Evolutionary conservation across 2,797 vertebrate genomes (phyloP), one percentile per base, ranked within the genome.

Genomic region (Natrix natrix): DNA sequence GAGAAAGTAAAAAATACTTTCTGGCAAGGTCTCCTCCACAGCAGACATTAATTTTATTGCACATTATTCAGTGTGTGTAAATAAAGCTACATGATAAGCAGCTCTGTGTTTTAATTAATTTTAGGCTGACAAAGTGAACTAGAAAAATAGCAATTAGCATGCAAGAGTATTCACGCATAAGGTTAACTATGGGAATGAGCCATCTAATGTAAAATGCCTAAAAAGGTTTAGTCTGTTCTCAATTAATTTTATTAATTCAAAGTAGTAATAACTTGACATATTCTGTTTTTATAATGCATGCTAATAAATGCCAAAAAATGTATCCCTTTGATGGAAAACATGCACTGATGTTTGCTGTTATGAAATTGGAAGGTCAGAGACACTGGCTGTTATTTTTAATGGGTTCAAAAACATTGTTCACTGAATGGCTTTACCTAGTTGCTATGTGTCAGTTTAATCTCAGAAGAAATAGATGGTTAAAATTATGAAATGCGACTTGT

Each of bases 51-150:
- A 78, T 92, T 59, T 92, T 78, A 54, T 87, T 87, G 52, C n/a
- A 83, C 83, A 66, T 93, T 93, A 95, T 86, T 59, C 94, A 8
- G 3, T 93, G 8, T 86, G 89, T 3, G 3, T 94, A 95, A 95
- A 93, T 92, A 94, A 90, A 55, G 56, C 48, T 1, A 93, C 91
- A 91, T 92, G 93, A 92, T 95, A 93, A 63, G 5, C 92, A 95
- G 92, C 61, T 54, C 1, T 1, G 61, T 60, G n/a, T 24, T 94
- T 24, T 69, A 91, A 94, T 86, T 95, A 95, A 86, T 37, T 95
- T 69, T 56, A 28, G 54, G 43, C 26, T 92, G 94, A 92, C 28
- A 95, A 83, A 92, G 88, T 8, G 17, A 86, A 24, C 59, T 89
- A 89, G 92, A 94, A 92, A 94, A 94, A 63, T 78, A 92, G 55